phyloP scores from a whole-genome alignment of 1,140 invertebrate species.

The Arctopsyche grandis region DNA sequence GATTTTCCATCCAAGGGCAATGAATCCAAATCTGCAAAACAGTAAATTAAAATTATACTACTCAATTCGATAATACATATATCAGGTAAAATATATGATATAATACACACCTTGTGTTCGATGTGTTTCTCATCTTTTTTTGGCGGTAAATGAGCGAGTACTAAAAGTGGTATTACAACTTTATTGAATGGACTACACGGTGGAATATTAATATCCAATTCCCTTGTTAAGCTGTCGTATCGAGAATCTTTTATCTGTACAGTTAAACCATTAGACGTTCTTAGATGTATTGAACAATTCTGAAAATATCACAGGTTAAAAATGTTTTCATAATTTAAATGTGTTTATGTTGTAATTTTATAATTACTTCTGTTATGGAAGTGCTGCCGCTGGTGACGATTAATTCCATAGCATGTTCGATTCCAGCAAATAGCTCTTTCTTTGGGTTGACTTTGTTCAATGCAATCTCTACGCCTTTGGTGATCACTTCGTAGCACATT shows the following conservation, averaged over 20 bases:
- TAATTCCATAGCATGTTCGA: constrained; percentile 75
- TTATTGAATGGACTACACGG: constrained; percentile 77
- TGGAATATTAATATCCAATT: constrained; percentile 72
- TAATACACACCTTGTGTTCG: constrained; percentile 74
- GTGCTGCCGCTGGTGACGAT: constrained; percentile 76
- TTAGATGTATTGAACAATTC: constrained; percentile 64
- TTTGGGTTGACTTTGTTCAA: constrained; percentile 67
- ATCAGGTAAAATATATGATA: constrained; percentile 40
- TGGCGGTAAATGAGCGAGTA: constrained; percentile 80
- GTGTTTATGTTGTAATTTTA: neutral
- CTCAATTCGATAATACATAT: neutral
- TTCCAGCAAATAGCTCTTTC: constrained; percentile 74
- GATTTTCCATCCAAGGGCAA: constrained; percentile 78
- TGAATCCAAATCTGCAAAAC: constrained; percentile 67
- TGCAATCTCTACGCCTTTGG: constrained; percentile 63
- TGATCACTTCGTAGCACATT: constrained; percentile 63
- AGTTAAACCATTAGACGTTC: constrained; percentile 65
- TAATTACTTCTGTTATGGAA: constrained; percentile 60
- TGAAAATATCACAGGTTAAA: constrained; percentile 55
- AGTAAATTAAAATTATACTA: neutral
- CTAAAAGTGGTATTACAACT: constrained; percentile 69
- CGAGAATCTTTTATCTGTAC: constrained; percentile 58
- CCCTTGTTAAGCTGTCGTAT: constrained; percentile 63
- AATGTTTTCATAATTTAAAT: neutral
- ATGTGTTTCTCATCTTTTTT: constrained; percentile 71